These are phyloP conservation scores for Limonius californicus DNA, from an alignment of 1,140 invertebrate genomes.

Conservation along the genomic window DNA sequence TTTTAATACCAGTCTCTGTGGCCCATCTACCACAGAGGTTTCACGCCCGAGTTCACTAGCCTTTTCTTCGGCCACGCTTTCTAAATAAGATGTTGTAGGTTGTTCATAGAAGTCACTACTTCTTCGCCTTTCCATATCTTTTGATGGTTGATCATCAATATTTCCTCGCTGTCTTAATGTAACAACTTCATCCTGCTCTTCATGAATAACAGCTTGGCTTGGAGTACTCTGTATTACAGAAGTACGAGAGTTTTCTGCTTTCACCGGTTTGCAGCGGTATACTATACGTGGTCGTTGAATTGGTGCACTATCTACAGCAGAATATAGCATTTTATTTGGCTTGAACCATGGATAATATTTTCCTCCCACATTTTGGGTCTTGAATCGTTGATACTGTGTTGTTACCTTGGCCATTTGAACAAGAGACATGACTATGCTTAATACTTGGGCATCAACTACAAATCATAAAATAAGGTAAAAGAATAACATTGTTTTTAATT, in stretches of 20 bases:
- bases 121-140: conserved; percentile 23
- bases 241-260: background rate
- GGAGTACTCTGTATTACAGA: background rate
- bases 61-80: background rate
- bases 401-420: conserved; percentile 64
- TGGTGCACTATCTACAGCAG: conserved; percentile 16
- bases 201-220: background rate
- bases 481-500: too few relatives aligned
- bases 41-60: conserved; percentile 16
- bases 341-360: conserved; percentile 67
- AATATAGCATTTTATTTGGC: conserved; percentile 25
- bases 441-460: conserved; percentile 60
- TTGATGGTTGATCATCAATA: background rate
- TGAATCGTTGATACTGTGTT: conserved; percentile 68
- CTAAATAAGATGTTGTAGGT: conserved; percentile 20
- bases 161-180: background rate
- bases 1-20: conserved; percentile 18
- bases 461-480: too few relatives aligned
- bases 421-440: conserved; percentile 62
- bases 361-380: conserved; percentile 69
- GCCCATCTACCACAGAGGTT: conserved; percentile 27
- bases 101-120: conserved; percentile 40
- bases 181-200: background rate
- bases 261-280: background rate
- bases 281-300: background rate